Conservation (phyloP, 37 sponge, comb jelly and placozoan genomes). For the Tethya wilhelma region DNA sequence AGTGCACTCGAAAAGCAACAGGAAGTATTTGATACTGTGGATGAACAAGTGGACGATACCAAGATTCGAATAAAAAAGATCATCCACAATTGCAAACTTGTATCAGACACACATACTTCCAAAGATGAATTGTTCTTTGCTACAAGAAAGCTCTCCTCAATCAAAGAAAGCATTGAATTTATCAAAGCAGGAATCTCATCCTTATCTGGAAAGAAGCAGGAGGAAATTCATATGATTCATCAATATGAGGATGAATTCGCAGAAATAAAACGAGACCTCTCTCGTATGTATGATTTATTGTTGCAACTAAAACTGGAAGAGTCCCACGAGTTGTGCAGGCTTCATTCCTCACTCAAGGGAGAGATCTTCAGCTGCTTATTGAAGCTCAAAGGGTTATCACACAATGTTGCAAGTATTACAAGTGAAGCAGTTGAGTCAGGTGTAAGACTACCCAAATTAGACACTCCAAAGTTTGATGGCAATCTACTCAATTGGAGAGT, state of each 20-base stretch:
- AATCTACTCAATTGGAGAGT: slow-evolving; percentile 19
- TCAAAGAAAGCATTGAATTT: neutral
- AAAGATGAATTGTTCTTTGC: neutral
- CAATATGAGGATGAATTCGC: slow-evolving; percentile 10
- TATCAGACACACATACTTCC: neutral
- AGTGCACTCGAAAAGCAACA: neutral
- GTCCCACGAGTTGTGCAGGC: neutral
- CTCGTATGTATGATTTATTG: neutral
- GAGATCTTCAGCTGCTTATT: slow-evolving; percentile 8
- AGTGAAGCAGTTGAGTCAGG: neutral
- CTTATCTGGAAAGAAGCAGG: neutral
- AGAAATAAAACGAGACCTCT: neutral
- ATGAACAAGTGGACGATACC: neutral
- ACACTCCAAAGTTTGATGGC: slow-evolving; percentile 9
- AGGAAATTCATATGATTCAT: neutral
- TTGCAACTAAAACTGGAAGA: neutral
- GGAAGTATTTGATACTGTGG: neutral
- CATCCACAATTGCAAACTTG: neutral
- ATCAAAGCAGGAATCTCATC: neutral
- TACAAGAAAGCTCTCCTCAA: neutral
- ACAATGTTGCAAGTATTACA: neutral
- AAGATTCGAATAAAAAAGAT: neutral
- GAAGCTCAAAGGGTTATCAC: neutral
- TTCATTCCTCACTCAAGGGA: neutral
- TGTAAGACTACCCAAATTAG: slow-evolving; percentile 30